phyloP scores from a whole-genome alignment of 2,113 vertebrate genomes.

The Bufo bufo region DNA sequence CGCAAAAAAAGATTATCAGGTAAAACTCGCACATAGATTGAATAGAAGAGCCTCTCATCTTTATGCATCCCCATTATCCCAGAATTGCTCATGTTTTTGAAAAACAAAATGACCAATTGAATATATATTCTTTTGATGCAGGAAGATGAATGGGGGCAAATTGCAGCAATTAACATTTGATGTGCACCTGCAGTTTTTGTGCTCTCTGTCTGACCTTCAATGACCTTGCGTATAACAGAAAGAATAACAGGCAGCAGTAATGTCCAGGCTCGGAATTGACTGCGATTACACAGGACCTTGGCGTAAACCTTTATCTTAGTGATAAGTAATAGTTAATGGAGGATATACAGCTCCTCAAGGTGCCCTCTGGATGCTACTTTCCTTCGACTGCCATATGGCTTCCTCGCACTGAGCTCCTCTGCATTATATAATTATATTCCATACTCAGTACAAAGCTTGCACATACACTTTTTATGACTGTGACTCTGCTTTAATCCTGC shows the following conservation, averaged over 20 bases:
- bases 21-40: not conserved
- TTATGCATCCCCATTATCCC: not conserved
- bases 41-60: not conserved
- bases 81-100: not conserved
- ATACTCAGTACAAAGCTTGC: constrained; percentile 28
- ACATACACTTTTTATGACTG: constrained; percentile 31
- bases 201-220: not conserved
- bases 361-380: constrained; percentile 29
- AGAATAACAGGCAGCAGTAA: not conserved
- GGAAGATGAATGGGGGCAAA: not conserved
- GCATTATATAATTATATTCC: constrained; percentile 28
- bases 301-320: not conserved
- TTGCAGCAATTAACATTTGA: not conserved
- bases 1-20: not conserved
- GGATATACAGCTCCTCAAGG: constrained; percentile 35
- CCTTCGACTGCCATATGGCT: constrained; percentile 24
- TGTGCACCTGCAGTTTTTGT: not conserved
- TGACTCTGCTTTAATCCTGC: constrained; percentile 44
- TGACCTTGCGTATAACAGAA: not conserved
- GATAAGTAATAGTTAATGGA: constrained; percentile 41
- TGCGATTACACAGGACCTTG: not conserved
- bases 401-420: not conserved
- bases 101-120: not conserved
- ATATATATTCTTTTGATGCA: not conserved
- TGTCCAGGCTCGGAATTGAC: not conserved